Percentiles rank a stretch among this genome's conserved stretches.
These are phyloP conservation scores for Dicyrtomina minuta DNA, from an alignment of 2,888 invertebrate genomes.

Conservation along the genomic window DNA sequence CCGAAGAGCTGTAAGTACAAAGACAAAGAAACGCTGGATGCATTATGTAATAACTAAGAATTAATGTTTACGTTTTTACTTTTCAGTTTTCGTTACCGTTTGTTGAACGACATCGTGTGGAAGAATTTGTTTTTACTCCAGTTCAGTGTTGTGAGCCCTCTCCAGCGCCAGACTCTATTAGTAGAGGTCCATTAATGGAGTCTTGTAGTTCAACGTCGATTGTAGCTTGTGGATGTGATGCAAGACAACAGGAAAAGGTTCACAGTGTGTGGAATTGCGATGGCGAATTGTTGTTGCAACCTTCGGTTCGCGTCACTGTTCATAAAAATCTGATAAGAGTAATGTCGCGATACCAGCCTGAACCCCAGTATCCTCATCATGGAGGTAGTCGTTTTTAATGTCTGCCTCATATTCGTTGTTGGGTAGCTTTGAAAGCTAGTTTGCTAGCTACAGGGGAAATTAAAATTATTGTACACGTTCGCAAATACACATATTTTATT, in stretches of 20 bases:
- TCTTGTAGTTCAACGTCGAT: constrained; percentile 41
- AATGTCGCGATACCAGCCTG: constrained; percentile 39
- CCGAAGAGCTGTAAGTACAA: constrained; percentile 65
- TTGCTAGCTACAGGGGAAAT: too few relatives aligned
- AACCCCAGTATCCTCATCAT: too few relatives aligned
- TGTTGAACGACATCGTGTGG: constrained; percentile 72
- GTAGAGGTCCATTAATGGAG: constrained; percentile 34
- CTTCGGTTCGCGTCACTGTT: constrained; percentile 51
- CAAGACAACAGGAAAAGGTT: constrained; percentile 43
- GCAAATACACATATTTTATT: too few relatives aligned
- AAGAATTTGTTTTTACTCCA: constrained; percentile 70
- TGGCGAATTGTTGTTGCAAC: constrained; percentile 64
- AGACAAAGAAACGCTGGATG: not conserved
- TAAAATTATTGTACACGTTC: too few relatives aligned
- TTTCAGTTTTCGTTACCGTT: constrained; percentile 69
- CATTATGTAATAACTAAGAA: not conserved
- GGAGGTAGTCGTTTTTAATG: too few relatives aligned
- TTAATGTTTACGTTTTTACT: constrained; percentile 33
- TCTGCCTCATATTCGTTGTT: too few relatives aligned
- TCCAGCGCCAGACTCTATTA: constrained; percentile 20
- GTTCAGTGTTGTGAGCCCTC: constrained; percentile 53
- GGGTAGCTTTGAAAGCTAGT: too few relatives aligned
- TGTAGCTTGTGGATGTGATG: constrained; percentile 47
- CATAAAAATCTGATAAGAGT: constrained; percentile 51
- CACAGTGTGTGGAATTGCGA: constrained; percentile 79